Base-by-base conservation (phyloP, 2,888 invertebrate genomes). In the Pollenia amentaria region DNA sequence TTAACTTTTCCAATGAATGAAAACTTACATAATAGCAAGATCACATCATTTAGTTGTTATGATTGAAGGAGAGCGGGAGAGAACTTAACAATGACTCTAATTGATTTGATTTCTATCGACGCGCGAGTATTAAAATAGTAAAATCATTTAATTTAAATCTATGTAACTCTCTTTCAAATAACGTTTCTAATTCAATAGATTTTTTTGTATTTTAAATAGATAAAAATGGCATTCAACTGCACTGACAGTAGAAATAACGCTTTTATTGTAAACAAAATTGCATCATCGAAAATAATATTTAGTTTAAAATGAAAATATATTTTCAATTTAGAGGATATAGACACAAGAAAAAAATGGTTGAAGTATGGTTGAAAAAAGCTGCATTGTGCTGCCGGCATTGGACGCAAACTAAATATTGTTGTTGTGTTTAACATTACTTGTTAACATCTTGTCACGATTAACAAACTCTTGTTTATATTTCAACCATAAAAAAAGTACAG, bases 81-180 rank as follows among this genome's bases (percentile, higher is more conserved):
- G 55, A 16, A 29, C 2, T 14, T 40, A 65, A 55, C 44, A 77
- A 67, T n/a, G 29, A 77, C 4, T 16, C 16, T 53, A 12, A 51
- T 72, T 67, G 11, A 67, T 55, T 53, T 79, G 51, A 70, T 70
- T 8, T 70, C 29, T 40, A 79, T 79, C 69, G 42, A 62, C 62
- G 21, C 11, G 11, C 10, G 11, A 46, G 12, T 42, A 16, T 62
- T 51, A 38, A 42, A n/a, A 79, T n/a, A 67, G 55, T 79, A 60
- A 62, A 70, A 62, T 79, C 60, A 79, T 79, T 79, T 79, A 51
- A 70, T 62, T 79, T 53, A 44, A 70, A 79, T 79, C 62, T 51
- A 9, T 65, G 57, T 40, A 60, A 60, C 44, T 53, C 46, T 60
- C 51, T 79, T 62, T 70, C 9, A 16, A 62, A 60, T 18, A 69